phyloP scores from a whole-genome alignment of 2,888 invertebrate genomes.

The Spisula solida region DNA sequence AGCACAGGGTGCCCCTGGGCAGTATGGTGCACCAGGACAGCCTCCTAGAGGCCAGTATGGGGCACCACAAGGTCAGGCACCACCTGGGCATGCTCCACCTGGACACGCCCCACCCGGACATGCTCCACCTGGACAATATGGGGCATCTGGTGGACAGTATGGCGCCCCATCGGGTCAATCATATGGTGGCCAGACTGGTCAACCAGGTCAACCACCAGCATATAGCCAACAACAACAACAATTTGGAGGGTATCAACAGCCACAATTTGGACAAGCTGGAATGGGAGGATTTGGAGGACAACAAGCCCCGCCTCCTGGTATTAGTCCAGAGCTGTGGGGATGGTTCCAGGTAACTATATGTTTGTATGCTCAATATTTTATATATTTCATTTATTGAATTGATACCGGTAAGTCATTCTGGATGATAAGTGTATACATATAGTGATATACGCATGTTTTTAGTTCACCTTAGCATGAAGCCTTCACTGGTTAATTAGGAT shows the following conservation, averaged over 20 bases:
- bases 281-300: constrained; percentile 73
- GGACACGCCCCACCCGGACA: constrained; percentile 38
- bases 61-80: constrained; percentile 47
- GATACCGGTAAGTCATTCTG: no score
- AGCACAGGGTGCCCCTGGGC: constrained; percentile 47
- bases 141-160: constrained; percentile 53
- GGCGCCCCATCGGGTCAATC: constrained; percentile 55
- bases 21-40: constrained; percentile 52
- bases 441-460: no score
- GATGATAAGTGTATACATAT: no score
- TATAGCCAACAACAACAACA: constrained; percentile 68
- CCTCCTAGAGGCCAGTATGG: constrained; percentile 40
- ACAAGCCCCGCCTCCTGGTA: constrained; percentile 81
- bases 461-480: no score
- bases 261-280: constrained; percentile 69
- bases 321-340: constrained; percentile 85
- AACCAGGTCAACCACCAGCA: constrained; percentile 51
- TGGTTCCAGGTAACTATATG: constrained; percentile 85
- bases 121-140: constrained; percentile 58
- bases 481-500: no score
- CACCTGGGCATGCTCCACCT: constrained; percentile 52
- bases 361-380: not conserved
- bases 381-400: no score
- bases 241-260: constrained; percentile 65
- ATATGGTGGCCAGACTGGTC: constrained; percentile 50